These are phyloP conservation scores for Penelope pileata DNA, from an alignment of 2,113 vertebrate genomes.

Conservation along the genomic window DNA sequence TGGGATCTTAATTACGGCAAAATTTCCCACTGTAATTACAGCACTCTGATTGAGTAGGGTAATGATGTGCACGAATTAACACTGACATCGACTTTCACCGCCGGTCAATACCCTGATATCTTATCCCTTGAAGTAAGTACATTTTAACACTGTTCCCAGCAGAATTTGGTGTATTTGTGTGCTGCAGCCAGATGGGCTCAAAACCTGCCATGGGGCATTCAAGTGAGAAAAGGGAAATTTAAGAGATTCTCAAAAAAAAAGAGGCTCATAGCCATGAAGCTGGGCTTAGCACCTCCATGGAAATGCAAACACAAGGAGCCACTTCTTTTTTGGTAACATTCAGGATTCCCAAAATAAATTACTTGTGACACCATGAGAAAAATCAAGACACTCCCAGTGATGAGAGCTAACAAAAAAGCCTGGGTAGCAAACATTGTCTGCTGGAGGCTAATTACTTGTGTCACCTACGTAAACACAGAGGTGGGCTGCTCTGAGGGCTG, in stretches of 20 bases:
- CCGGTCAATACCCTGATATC: slow-evolving; percentile 1
- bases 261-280: neutral
- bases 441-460: neutral
- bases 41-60: neutral
- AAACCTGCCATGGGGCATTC: neutral
- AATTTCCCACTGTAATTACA: neutral
- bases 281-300: neutral
- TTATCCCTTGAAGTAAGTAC: neutral
- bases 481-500: too few relatives aligned
- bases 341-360: neutral
- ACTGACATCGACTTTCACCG: neutral
- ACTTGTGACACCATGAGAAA: fast-evolving
- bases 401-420: neutral
- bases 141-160: neutral
- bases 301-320: neutral
- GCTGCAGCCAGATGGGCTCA: neutral
- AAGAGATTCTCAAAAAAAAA: neutral
- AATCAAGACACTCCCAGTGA: neutral
- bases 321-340: neutral
- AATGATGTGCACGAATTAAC: slow-evolving; percentile 27
- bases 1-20: slow-evolving; percentile 16
- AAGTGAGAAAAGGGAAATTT: neutral
- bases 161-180: neutral
- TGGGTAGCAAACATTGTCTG: neutral
- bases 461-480: too few relatives aligned